A percentile compares a stretch with the other conserved stretches of the same genome.
These are phyloP conservation scores for Tiliacea aurago DNA, from an alignment of 2,888 invertebrate genomes.

Conservation along the genomic window DNA sequence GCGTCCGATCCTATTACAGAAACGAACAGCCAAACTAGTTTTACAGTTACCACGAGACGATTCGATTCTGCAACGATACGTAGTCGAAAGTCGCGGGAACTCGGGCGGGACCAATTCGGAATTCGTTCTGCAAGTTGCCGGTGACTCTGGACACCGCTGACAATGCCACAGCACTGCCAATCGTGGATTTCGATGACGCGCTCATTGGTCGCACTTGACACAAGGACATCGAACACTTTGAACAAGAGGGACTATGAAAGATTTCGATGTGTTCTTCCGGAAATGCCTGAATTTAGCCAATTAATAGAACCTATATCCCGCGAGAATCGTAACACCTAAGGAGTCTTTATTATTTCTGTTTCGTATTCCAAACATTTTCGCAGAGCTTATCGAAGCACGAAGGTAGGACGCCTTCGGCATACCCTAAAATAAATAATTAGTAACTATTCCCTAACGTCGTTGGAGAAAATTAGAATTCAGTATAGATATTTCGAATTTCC, in stretches of 20 bases:
- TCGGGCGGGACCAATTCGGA: constrained; percentile 81
- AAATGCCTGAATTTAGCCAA: too few species aligned
- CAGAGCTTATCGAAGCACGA: constrained; percentile 52
- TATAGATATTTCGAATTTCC: not conserved
- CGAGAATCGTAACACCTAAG: constrained; percentile 48
- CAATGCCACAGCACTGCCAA: constrained; percentile 45
- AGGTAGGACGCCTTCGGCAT: constrained; percentile 42
- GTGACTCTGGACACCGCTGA: constrained; percentile 51
- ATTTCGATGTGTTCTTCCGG: too few species aligned
- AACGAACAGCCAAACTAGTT: constrained; percentile 85
- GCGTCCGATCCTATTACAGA: constrained; percentile 84
- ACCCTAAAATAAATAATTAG: constrained; percentile 40
- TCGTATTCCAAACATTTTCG: constrained; percentile 58
- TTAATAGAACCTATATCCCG: constrained; percentile 23
- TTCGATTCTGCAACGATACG: constrained; percentile 84
- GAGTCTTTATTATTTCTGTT: constrained; percentile 44
- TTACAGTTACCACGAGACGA: constrained; percentile 85
- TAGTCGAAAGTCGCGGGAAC: constrained; percentile 85
- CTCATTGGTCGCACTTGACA: constrained; percentile 61
- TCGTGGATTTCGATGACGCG: constrained; percentile 56
- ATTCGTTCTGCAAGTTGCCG: constrained; percentile 79
- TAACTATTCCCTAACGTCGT: constrained; percentile 20
- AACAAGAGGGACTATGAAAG: not conserved
- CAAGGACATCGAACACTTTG: constrained; percentile 33
- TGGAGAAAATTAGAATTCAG: constrained; percentile 22